Base-by-base conservation (phyloP, 2,888 invertebrate genomes). In the Sclerodermus sp. region DNA sequence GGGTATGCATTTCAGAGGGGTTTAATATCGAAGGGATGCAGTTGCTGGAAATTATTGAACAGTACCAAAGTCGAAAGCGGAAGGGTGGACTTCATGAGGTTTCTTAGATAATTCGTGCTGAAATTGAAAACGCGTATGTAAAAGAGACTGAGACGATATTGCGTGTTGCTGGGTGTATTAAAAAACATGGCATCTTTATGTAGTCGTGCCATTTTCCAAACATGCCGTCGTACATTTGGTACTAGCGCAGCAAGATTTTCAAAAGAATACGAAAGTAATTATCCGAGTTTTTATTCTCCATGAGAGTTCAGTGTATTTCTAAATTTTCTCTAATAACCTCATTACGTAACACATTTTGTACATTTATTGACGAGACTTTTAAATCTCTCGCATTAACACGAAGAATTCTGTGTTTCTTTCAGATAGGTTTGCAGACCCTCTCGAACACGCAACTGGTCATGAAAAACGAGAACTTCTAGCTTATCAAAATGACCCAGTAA, bases 401-500 rank as follows among this genome's bases (percentile, higher is more conserved):
- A 14, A 10, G 14, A 4, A 2, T 30, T 36, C 38, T n/a, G 18
- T 43, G 39, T 14, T 37, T 31, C 18, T 41, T n/a, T 18, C 40
- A 12, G 55, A 12, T n/a, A n/a, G n/a, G 1, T 30, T 77, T 71
- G 9, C 92, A 42, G 93, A 96, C 74, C 91, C 93, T 23, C 61
- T 96, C 70, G 96, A 96, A 72, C 93, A 94, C 76, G 92, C 96
- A 17, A 96, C 96, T 29, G 97, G 97, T 67, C 76, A 93, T 61
- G 96, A 96, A 77, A 91, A 93, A 79, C 88, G 88, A 72, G 95
- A 96, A 81, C 80, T 96, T 65, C 80, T 96, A 61, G 93, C 94
- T 23, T 23, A 23, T 8, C 23, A 23, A 83, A 89, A 77, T 85
- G 89, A 64, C 88, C 91, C 49, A 96, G 96, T 60, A 90, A 96